A percentile compares a stretch with the other conserved stretches of the same genome.
These are phyloP conservation scores for Megaustenia siamemsis DNA, from an alignment of 2,888 invertebrate genomes.

Conservation along the genomic window DNA sequence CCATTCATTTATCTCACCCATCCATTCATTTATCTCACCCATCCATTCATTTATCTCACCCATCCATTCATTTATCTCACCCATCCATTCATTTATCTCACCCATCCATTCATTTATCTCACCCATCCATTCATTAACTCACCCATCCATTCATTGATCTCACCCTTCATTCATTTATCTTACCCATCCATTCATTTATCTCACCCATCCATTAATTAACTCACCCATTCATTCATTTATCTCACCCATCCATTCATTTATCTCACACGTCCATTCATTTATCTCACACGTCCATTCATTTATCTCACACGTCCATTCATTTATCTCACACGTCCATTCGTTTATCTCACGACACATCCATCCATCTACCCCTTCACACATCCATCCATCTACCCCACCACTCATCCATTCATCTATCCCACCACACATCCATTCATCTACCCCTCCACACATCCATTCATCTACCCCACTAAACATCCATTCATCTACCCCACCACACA, in stretches of 20 bases:
- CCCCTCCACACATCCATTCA: not conserved
- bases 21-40: not conserved
- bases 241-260: too few relatives aligned
- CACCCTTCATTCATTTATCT: not conserved
- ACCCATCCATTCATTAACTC: not conserved
- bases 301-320: too few relatives aligned
- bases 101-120: not conserved
- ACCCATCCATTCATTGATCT: not conserved
- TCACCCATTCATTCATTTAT: too few relatives aligned
- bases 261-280: too few relatives aligned
- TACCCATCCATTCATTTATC: too few relatives aligned
- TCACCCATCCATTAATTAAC: too few relatives aligned
- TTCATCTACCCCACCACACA: not conserved
- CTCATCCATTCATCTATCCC: constrained; percentile 14
- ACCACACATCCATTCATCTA: constrained; percentile 4
- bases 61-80: not conserved
- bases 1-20: not conserved
- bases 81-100: not conserved
- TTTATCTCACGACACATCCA: too few relatives aligned
- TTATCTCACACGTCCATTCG: too few relatives aligned
- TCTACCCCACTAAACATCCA: not conserved
- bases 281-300: too few relatives aligned
- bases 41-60: not conserved
- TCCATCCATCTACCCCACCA: constrained; percentile 14
- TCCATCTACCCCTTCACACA: constrained; percentile 5